Evolutionary conservation across 1,140 invertebrate species (phyloP), one percentile per base, ranked within the genome.

Genomic region (Euura saliciscinereae): DNA sequence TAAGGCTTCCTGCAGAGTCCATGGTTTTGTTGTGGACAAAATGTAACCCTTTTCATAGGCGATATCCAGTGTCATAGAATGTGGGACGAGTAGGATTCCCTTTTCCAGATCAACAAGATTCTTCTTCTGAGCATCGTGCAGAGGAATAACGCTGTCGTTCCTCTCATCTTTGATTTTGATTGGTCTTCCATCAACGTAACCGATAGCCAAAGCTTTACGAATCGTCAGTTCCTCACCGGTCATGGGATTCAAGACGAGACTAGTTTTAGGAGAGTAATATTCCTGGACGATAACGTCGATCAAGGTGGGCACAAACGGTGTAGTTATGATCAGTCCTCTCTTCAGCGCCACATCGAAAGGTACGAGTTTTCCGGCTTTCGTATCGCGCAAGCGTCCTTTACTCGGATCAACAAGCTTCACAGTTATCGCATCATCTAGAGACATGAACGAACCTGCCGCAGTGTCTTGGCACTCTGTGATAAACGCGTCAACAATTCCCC

Each of bases 1-100:
- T 66, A 98, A 86, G 67, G 95, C 94, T 90, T 98, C 95, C 84
- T 96, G 93, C 46, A 98, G 84, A 2, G 94, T 94, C 90, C 92
- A 92, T 6, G 94, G 95, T 82, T 93, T 94, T 74, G 91, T 90
- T 45, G 92, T 92, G 75, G 91, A 93, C 10, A 95, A 84, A 6
- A 96, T 88, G 78, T 93, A 94, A 6, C 94, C 94, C 84, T 93
- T 95, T 74, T 93, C 91, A 77, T 91, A 91, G 6, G 94, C 95
- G 76, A 92, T 89, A 83, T 95, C 93, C 70, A 96, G 89, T 71
- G 91, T 91, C 83, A 94, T 90, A 43, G 82, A 68, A 70, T 90
- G 87, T 65, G 95, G 95, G 78, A 91, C 89, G 10, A 90, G 90
- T 45, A 97, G 83, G 66, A 92, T 83, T 71, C 94, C 93, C 78